Percentiles rank a stretch among this genome's conserved stretches.
These are phyloP conservation scores for Lacerta agilis DNA, from an alignment of 2,797 vertebrate species.

Conservation along the genomic window DNA sequence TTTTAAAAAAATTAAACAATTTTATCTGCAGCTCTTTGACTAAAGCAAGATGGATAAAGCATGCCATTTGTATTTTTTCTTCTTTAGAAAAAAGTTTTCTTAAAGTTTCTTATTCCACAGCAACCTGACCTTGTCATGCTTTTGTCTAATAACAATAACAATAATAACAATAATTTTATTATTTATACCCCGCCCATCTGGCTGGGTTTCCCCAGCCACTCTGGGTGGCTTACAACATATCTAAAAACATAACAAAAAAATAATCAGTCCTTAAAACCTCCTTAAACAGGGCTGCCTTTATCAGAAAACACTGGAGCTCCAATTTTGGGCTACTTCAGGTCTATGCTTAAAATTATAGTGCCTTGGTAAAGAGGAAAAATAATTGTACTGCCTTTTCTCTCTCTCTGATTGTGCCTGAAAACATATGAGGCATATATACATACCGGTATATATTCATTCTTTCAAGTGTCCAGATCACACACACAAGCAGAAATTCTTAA, in stretches of 20 bases:
- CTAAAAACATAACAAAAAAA: too few species aligned
- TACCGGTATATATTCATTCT: conserved; percentile 71
- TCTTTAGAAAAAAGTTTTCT: conserved; percentile 77
- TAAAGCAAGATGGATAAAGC: conserved; percentile 86
- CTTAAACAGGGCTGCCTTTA: too few species aligned
- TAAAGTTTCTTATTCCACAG: conserved; percentile 76
- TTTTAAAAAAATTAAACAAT: conserved; percentile 67
- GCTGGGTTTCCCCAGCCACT: too few species aligned
- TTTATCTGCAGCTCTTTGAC: conserved; percentile 81
- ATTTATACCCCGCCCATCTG: too few species aligned
- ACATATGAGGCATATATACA: conserved; percentile 81
- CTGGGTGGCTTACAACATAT: too few species aligned
- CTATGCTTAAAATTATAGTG: conserved; percentile 84
- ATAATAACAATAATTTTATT: too few species aligned
- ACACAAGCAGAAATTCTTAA: conserved; percentile 87
- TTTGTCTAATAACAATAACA: conserved; percentile 67
- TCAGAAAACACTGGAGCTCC: conserved; percentile 80
- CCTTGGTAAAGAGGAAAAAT: conserved; percentile 82
- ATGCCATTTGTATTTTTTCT: conserved; percentile 85
- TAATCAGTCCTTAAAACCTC: too few species aligned
- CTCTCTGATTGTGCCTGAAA: conserved; percentile 81
- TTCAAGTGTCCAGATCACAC: conserved; percentile 88
- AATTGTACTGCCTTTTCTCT: conserved; percentile 83
- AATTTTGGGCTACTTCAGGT: conserved; percentile 83
- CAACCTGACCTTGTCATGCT: conserved; percentile 83